Conservation (phyloP, 2,888 invertebrate species). For the Drosophila lacicola region DNA sequence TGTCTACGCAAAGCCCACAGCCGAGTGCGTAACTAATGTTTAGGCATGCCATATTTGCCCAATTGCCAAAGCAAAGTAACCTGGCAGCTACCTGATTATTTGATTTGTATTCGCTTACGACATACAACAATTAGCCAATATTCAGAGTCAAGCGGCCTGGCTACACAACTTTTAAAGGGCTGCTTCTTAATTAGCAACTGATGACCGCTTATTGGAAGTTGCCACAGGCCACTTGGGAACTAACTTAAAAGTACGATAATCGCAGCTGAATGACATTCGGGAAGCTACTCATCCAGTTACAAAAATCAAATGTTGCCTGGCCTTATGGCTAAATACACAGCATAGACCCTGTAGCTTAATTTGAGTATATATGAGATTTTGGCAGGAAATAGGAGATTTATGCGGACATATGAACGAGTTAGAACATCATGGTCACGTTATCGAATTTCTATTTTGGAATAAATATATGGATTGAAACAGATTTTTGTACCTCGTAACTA, state of each 20-base stretch:
- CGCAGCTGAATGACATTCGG: conserved; percentile 1
- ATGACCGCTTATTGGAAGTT: conserved; percentile 19
- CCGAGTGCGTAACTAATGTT: conserved; percentile 61
- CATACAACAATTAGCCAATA: conserved; percentile 9
- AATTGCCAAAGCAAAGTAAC: conserved; percentile 45
- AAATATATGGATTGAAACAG: too few relatives aligned
- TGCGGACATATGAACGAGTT: too few relatives aligned
- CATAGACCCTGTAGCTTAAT: too few relatives aligned
- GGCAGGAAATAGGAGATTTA: too few relatives aligned
- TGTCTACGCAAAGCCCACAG: conserved; percentile 26
- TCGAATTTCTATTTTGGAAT: too few relatives aligned
- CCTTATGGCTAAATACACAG: too few relatives aligned
- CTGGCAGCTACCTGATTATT: conserved; percentile 39
- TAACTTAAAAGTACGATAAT: neutral
- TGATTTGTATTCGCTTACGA: conserved; percentile 46
- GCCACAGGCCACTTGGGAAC: neutral
- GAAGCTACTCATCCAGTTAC: neutral
- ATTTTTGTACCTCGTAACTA: too few relatives aligned
- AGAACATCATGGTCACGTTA: too few relatives aligned
- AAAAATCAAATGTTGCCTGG: conserved; percentile 1
- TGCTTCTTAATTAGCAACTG: conserved; percentile 20
- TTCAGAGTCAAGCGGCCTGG: neutral
- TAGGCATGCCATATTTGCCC: conserved; percentile 56
- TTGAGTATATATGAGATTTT: too few relatives aligned
- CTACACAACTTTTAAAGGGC: conserved; percentile 18